Base-by-base conservation (phyloP, 2,797 vertebrate genomes). In the Sarcophilus harrisii region DNA sequence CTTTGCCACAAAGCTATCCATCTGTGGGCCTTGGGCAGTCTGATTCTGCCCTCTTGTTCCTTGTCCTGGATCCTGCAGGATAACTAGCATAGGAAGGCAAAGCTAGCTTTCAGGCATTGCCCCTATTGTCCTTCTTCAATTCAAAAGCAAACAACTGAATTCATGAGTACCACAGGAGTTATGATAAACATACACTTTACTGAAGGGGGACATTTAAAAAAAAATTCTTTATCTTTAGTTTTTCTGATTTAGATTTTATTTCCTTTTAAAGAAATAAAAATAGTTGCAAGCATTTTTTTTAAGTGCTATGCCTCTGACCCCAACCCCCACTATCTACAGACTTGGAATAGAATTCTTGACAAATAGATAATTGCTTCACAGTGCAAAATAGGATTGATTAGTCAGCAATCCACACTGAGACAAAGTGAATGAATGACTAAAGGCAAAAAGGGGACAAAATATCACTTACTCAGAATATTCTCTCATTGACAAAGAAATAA, bases 181-280 rank as follows among this genome's bases (percentile, higher is more conserved):
- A 93, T 94, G 95, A 45, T 91, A 97, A 92, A 32, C 90, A 93
- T 95, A 97, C 93, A 21, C 57, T 95, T 87, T 94, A 38, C 90
- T 91, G 60, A 97, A 30, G 45, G 32, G 29, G 52, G 60, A 96
- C 62, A 96, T 94, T 96, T 5, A 52, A 96, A 73, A 73, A 66
- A 45, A 14, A 3, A 91, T 27, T 27, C 66, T 95, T 95, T 95
- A 38, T 89, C 57, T 30, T 97, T 89, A 60, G 93, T 94, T 98
- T 94, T 95, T 97, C 90, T 93, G 58, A 96, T 94, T 96, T 97
- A 96, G 90, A n/a, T 30, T 97, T 97, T 96, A 97, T 96, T 98
- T 98, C 89, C 95, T 96, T 97, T 96, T 91, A 96, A 97, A 95
- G 30, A 95, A 87, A 59, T 60, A 97, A 91, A 49, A 11, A 98